A percentile compares a stretch with the other conserved stretches of the same genome.
phyloP scores from a whole-genome alignment of 2,797 vertebrate species.

The Neoniphon sammara region DNA sequence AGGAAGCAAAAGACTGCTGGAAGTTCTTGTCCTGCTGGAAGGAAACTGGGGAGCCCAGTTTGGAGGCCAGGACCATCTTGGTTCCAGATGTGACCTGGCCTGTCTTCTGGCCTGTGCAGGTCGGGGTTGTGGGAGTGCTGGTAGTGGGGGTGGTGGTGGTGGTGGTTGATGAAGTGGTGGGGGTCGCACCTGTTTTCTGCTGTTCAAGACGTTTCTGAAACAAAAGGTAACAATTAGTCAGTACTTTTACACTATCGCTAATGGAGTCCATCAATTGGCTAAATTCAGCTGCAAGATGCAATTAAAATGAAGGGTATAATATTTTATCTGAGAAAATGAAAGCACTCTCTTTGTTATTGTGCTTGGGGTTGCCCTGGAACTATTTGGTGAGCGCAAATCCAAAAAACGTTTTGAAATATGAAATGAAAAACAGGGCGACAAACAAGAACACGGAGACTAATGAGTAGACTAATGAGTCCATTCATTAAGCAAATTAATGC shows the following conservation, averaged over 20 bases:
- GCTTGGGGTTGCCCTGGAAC: no score
- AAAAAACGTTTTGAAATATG: background rate
- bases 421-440: no score
- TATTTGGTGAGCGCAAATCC: background rate
- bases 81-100: constrained; percentile 87
- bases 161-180: constrained; percentile 77
- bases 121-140: constrained; percentile 78
- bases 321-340: background rate
- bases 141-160: constrained; percentile 75
- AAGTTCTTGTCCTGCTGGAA: constrained; percentile 99
- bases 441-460: no score
- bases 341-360: no score
- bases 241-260: no score
- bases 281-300: background rate
- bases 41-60: constrained; percentile 91
- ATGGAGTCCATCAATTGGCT: no score
- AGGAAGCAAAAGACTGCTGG: constrained; percentile 97
- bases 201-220: constrained; percentile 94
- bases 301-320: background rate
- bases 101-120: constrained; percentile 84
- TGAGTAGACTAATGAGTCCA: no score
- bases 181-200: constrained; percentile 82
- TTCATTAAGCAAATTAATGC: no score
- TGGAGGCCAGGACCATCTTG: constrained; percentile 94
- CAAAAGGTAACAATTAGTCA: background rate